Evolutionary conservation across 2,113 vertebrate species (phyloP).

Genomic region (Thryonomys swinderianus): DNA sequence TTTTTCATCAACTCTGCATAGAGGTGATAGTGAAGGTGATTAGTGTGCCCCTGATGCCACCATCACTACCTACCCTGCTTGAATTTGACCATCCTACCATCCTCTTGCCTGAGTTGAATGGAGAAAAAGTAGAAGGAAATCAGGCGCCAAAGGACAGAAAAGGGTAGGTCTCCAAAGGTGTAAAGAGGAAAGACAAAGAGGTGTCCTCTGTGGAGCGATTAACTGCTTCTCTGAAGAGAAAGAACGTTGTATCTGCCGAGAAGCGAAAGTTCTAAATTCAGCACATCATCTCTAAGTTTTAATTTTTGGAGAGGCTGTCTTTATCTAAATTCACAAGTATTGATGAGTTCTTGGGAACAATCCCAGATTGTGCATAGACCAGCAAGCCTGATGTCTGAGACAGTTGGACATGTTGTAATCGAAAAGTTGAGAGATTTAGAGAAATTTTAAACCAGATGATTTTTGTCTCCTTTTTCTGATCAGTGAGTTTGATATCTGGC

Average conservation of each 20-base stretch:
- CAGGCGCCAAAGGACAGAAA: not conserved
- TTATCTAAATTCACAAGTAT: constrained; percentile 47
- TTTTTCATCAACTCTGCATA: not conserved
- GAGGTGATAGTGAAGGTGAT: not conserved
- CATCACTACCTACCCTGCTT: not conserved
- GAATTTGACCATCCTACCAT: not conserved
- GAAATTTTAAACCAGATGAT: constrained; percentile 22
- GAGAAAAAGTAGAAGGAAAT: not conserved
- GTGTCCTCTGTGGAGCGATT: not conserved
- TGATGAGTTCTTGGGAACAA: constrained; percentile 58
- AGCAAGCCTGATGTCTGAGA: not conserved
- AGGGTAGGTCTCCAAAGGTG: not conserved
- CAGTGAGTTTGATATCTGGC: not conserved
- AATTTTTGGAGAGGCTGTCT: not conserved
- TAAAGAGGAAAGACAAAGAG: not conserved
- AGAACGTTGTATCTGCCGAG: not conserved
- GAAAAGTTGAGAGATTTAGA: not conserved
- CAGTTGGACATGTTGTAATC: constrained; percentile 38
- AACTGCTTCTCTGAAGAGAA: not conserved
- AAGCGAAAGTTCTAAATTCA: not conserved
- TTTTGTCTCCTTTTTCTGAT: constrained; percentile 5
- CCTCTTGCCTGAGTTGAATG: not conserved
- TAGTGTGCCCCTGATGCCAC: not conserved
- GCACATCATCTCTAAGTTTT: constrained; percentile 4
- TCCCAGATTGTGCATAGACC: constrained; percentile 21